Base-by-base conservation (phyloP, 2,888 invertebrate species). In the Drosophila multiciliata region DNA sequence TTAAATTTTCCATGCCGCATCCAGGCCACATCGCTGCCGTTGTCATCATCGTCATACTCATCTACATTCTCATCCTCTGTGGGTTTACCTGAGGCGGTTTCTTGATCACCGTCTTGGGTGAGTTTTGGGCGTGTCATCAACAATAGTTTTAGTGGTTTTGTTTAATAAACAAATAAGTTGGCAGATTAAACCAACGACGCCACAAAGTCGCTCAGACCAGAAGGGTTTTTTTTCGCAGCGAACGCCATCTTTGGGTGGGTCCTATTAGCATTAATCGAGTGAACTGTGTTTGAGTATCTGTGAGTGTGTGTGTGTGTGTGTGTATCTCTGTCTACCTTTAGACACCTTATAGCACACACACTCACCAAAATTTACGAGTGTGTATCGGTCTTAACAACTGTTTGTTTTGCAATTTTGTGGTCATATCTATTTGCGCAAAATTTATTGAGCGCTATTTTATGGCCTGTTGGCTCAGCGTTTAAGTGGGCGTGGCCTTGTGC, bases 141-240 rank as follows among this genome's bases (percentile, higher is more conserved):
- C 58, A 69, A 61, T 70, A 79, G 82, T 79, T 89, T 80, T 45
- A 82, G 82, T 82, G 86, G 76, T 86, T 82, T 85, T 85, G 78
- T 86, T 89, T 80, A 84, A 76, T 86, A 83, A 89, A 80, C 86
- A 86, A 89, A 87, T 82, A 87, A 73, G 54, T 68, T 73, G 77
- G 82, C 79, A 72, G 77, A 78, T 79, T 77, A 80, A 70, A 72
- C 52, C 32, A 74, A 74, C 73, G 83, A 80, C 83, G 83, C 78
- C 83, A 82, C 60, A 60, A 72, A 87, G 87, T 72, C 87, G 87
- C 26, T n/a, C 3, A 59, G 26, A 49, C 60, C 59, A 74, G 79
- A 84, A 82, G 84, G 73, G 82, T 77, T 76, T 45, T 23, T 42
- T 45, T 23, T 23, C 20, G 33, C 17, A 40, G 42, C 65, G 60